Conservation (phyloP, 1,140 invertebrate species). For the Daktulosphaira vitifoliae region DNA sequence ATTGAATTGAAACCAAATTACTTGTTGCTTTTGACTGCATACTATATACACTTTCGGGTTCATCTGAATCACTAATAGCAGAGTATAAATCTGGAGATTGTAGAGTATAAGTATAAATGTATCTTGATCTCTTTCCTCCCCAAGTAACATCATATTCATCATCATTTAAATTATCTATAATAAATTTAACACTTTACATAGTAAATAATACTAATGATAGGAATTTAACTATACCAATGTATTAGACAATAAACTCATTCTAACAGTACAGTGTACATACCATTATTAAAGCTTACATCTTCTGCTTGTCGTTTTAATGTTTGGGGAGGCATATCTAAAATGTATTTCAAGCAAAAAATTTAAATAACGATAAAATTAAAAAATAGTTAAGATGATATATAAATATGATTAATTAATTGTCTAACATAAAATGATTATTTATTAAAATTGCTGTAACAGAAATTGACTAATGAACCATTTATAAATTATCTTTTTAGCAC, state of each 20-base stretch:
- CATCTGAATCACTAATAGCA: constrained; percentile 36
- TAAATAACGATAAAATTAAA: too few relatives aligned
- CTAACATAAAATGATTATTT: too few relatives aligned
- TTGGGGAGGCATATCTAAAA: constrained; percentile 28
- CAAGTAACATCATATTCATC: constrained; percentile 7
- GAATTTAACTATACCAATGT: neutral
- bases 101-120: constrained; percentile 9
- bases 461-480: too few relatives aligned
- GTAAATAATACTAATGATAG: constrained; percentile 8
- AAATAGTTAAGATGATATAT: too few relatives aligned
- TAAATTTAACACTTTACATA: too few relatives aligned
- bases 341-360: constrained; percentile 20
- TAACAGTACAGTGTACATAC: constrained; percentile 23
- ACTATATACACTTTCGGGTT: constrained; percentile 37
- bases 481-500: too few relatives aligned
- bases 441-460: too few relatives aligned
- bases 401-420: too few relatives aligned
- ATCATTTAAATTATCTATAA: constrained; percentile 12
- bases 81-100: constrained; percentile 35
- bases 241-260: neutral
- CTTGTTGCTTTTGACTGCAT: constrained; percentile 41
- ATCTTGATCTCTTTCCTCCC: constrained; percentile 17
- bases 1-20: constrained; percentile 14
- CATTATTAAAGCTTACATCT: constrained; percentile 5
- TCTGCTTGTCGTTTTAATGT: constrained; percentile 15